Conservation (phyloP, 2,113 vertebrate genomes). For the mouse (Mus musculus) region DNA sequence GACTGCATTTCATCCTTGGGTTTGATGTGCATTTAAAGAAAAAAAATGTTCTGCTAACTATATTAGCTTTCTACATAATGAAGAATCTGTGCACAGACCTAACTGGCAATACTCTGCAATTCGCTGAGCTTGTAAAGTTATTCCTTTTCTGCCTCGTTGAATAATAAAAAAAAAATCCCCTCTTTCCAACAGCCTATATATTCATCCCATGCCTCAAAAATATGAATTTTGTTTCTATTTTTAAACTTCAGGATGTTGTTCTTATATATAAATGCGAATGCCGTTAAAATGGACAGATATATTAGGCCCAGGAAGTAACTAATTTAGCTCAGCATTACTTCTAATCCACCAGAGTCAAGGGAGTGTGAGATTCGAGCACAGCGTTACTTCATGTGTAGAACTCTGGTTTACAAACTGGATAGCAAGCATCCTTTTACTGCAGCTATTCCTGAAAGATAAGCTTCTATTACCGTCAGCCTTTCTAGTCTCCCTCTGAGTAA, state of each 20-base stretch:
- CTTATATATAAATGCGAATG: not conserved
- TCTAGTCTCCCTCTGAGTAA: not conserved
- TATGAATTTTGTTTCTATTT: conserved; percentile 47
- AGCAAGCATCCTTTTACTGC: not conserved
- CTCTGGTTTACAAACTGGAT: not conserved
- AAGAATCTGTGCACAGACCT: conserved; percentile 6
- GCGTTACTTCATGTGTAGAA: not conserved
- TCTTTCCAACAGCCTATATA: not conserved
- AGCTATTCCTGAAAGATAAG: not conserved
- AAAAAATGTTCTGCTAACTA: conserved; percentile 6
- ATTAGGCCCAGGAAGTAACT: conserved; percentile 23
- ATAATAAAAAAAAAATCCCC: conserved; percentile 35
- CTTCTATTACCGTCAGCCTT: not conserved
- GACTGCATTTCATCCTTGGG: conserved; percentile 24
- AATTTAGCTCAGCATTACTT: not conserved
- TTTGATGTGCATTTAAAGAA: conserved; percentile 16
- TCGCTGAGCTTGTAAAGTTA: conserved; percentile 55
- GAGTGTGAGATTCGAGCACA: not conserved
- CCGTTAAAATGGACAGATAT: conserved; percentile 36
- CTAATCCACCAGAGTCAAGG: not conserved
- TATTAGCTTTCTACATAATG: conserved; percentile 12
- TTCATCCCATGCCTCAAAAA: conserved; percentile 29
- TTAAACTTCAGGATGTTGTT: conserved; percentile 1
- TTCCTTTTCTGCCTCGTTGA: conserved; percentile 35
- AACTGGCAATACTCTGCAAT: conserved; percentile 15